Evolutionary conservation across 2,797 vertebrate genomes (phyloP).

Genomic region (Triplophysa bombifrons): DNA sequence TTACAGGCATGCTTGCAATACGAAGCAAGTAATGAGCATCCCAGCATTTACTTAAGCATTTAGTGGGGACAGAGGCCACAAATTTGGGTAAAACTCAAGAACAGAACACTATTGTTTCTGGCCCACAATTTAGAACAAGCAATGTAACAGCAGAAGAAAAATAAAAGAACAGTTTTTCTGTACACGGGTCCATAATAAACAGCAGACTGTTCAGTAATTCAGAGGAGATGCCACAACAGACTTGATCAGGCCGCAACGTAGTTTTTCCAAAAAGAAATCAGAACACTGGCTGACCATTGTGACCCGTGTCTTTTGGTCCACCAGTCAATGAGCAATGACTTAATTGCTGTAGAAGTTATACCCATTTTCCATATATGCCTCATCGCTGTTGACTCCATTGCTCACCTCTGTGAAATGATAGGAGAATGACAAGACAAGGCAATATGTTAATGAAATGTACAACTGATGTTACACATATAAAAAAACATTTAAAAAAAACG

Average conservation of each 20-base stretch:
- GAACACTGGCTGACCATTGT: neutral
- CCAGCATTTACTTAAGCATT: slow-evolving; percentile 56
- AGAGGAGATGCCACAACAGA: slow-evolving; percentile 38
- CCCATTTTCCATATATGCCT: slow-evolving; percentile 84
- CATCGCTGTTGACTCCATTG: slow-evolving; percentile 82
- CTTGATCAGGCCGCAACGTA: slow-evolving; percentile 1
- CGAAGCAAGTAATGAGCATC: slow-evolving; percentile 41
- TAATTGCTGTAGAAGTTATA: slow-evolving; percentile 82
- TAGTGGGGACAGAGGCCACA: slow-evolving; percentile 59
- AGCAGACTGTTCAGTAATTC: slow-evolving; percentile 48
- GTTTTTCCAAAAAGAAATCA: neutral
- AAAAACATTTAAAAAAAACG: neutral
- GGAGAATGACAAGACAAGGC: slow-evolving; percentile 42
- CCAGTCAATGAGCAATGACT: slow-evolving; percentile 66
- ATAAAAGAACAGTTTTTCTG: neutral
- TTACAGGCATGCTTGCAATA: slow-evolving; percentile 42
- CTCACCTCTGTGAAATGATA: slow-evolving; percentile 84
- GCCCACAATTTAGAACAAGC: slow-evolving; percentile 31
- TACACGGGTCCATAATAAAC: slow-evolving; percentile 43
- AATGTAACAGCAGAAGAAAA: neutral
- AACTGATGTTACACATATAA: neutral
- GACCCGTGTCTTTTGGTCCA: neutral
- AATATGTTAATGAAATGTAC: neutral
- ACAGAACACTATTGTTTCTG: neutral
- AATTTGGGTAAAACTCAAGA: slow-evolving; percentile 51